A percentile compares a stretch with the other conserved stretches of the same genome.
Evolutionary conservation across 2,797 vertebrate genomes (phyloP).

Genomic region (Cirrhinus molitorella): DNA sequence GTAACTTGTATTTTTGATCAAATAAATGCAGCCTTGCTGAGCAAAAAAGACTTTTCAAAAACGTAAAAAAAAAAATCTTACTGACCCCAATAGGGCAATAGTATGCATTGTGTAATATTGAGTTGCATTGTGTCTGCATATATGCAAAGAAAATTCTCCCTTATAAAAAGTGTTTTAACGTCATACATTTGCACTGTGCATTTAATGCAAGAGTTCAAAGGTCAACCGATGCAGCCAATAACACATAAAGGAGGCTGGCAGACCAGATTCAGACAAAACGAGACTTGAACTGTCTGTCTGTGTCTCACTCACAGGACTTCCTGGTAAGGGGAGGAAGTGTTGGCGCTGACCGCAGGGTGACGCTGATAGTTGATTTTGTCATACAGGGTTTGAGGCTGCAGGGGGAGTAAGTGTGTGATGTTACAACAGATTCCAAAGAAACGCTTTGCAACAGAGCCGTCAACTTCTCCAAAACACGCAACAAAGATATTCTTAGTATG

Average conservation of each 20-base stretch:
- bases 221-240: not conserved
- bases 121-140: no score
- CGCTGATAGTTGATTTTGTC: slow-evolving; percentile 47
- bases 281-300: not conserved
- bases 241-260: not conserved
- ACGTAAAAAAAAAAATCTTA: not conserved
- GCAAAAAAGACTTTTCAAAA: not conserved
- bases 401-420: not conserved
- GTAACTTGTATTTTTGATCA: not conserved
- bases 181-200: not conserved
- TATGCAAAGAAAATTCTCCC: not conserved
- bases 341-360: not conserved
- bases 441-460: not conserved
- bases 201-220: not conserved
- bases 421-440: not conserved
- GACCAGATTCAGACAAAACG: not conserved
- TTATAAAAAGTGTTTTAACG: not conserved
- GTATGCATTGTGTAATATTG: not conserved
- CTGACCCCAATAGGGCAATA: not conserved
- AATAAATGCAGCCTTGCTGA: not conserved
- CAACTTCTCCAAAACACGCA: not conserved
- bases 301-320: slow-evolving; percentile 21
- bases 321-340: slow-evolving; percentile 38
- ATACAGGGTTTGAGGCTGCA: slow-evolving; percentile 50
- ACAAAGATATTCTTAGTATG: no score